Base-by-base conservation (phyloP, 2,888 invertebrate species). In the Prenolepis imparis region DNA sequence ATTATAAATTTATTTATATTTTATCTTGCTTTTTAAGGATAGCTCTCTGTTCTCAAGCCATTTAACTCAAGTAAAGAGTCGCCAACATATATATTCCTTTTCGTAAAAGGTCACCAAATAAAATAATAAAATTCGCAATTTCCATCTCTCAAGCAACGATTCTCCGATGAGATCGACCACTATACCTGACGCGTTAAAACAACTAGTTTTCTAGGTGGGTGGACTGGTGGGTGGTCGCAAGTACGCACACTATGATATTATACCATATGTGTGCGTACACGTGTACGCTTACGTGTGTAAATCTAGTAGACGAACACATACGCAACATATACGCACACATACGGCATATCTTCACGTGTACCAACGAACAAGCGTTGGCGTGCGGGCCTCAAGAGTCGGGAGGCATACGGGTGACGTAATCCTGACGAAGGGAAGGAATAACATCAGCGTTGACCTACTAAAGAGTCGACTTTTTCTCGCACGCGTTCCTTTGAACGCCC, bases 401-500 rank as follows among this genome's bases (percentile, higher is more conserved):
- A 86, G 32, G 72, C 86, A 67, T 48, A 77, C 67, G 77, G 89
- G 80, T 92, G 91, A 92, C 92, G 92, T 88, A 92, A 92, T 89
- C 86, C 84, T 88, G 67, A 74, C 86, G 87, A 92, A 92, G 92
- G 92, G 92, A 92, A 92, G 91, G 90, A 92, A 91, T 86, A 89
- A 91, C 91, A 91, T 91, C 88, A 88, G 84, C 88, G 92, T 91
- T 93, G 93, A 93, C 93, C 93, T 91, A 93, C 93, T 93, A 92
- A 92, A 92, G 89, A 86, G 84, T 85, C 63, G 83, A 89, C 86
- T 89, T 89, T 85, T 86, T 88, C 86, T 86, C 73, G 83, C 88
- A 68, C 73, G 81, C 87, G 80, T 84, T 84, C 87, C 77, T 84
- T 83, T 82, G 68, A 67, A 77, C 84, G 88, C 88, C 86, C 90